These are phyloP conservation scores for Eclectus roratus DNA, from an alignment of 2,113 vertebrate genomes.

Conservation along the genomic window DNA sequence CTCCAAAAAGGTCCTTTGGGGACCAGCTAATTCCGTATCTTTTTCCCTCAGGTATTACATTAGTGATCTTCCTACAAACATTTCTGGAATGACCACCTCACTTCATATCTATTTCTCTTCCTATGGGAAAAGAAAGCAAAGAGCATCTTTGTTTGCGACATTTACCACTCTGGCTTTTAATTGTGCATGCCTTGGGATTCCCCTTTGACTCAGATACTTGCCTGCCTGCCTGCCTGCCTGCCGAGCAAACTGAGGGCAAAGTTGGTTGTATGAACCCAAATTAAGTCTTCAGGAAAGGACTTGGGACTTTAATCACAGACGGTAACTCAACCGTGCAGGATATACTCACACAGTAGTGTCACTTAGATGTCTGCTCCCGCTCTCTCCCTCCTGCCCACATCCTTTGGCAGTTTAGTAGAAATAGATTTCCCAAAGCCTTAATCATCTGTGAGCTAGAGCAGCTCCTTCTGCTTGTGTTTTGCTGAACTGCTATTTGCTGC, in stretches of 20 bases:
- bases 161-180: background rate
- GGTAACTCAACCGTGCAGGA: background rate
- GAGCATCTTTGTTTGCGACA: background rate
- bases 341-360: background rate
- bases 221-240: background rate
- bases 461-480: background rate
- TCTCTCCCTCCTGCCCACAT: background rate
- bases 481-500: background rate
- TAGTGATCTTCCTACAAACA: background rate
- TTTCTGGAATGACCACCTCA: background rate
- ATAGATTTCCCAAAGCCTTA: slow-evolving; percentile 15
- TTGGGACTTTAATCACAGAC: slow-evolving; percentile 19
- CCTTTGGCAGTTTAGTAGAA: background rate
- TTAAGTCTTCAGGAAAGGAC: slow-evolving; percentile 18
- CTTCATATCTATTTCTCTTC: background rate
- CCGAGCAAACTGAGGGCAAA: background rate
- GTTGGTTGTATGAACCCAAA: slow-evolving; percentile 1
- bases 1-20: background rate
- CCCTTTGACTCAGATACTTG: background rate
- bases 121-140: background rate
- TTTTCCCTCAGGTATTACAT: background rate
- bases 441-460: background rate
- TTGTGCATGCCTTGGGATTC: background rate
- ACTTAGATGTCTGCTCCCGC: background rate
- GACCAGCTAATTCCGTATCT: background rate